phyloP scores from a whole-genome alignment of 2,113 vertebrate genomes.

The Halcyon malimbica region DNA sequence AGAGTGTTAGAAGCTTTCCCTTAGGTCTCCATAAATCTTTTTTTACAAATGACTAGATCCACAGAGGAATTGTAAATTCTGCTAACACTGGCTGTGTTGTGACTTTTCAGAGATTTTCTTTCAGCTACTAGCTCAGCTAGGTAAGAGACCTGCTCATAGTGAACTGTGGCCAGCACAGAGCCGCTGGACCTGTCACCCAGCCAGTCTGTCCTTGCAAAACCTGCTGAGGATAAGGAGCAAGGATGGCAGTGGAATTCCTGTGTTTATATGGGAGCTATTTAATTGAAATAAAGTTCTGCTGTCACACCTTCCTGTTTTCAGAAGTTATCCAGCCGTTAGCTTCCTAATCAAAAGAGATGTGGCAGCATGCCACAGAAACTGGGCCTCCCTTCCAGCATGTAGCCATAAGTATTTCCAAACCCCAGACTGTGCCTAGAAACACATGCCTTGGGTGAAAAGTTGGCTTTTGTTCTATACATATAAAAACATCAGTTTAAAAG shows the following conservation, averaged over 20 bases:
- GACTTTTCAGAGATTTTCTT: neutral
- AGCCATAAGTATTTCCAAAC: neutral
- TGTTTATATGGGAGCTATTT: conserved; percentile 68
- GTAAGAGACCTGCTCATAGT: neutral
- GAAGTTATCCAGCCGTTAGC: conserved; percentile 53
- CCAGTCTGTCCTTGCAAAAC: conserved; percentile 48
- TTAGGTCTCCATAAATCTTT: neutral
- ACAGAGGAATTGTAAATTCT: neutral
- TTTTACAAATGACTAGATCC: neutral
- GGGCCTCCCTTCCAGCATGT: conserved; percentile 5
- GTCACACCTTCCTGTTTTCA: conserved; percentile 73
- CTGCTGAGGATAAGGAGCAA: neutral
- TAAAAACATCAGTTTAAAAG: neutral
- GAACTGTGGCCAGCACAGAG: neutral
- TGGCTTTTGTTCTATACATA: neutral
- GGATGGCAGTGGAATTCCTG: conserved; percentile 69
- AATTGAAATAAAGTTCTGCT: conserved; percentile 61
- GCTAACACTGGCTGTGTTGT: neutral
- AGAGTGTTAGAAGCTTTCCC: neutral
- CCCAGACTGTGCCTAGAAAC: neutral
- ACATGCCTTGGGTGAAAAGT: neutral
- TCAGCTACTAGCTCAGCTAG: neutral
- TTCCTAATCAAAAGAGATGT: conserved; percentile 65
- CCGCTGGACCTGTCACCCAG: neutral
- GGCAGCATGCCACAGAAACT: conserved; percentile 55